Evolutionary conservation across 2,888 invertebrate genomes (phyloP).

Genomic region (Oligia fasciuncula): DNA sequence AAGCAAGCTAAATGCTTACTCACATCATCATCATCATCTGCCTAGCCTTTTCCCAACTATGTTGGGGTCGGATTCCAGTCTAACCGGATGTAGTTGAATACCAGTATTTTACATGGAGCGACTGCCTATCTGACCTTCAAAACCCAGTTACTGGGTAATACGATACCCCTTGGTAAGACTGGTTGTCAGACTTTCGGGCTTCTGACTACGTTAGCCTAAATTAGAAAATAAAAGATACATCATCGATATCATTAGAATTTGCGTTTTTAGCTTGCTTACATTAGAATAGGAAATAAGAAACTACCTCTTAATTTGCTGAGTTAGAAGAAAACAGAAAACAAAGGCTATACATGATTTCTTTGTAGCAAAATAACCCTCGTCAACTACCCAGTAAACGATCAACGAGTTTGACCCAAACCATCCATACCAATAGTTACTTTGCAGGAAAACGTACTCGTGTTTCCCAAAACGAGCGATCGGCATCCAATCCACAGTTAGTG

Average conservation of each 20-base stretch:
- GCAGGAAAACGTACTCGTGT: slow-evolving; percentile 48
- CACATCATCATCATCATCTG: too few relatives aligned
- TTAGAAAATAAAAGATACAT: neutral
- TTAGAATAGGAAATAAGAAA: neutral
- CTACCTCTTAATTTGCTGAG: neutral
- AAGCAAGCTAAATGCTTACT: too few relatives aligned
- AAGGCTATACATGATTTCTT: slow-evolving; percentile 13
- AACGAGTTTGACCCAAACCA: slow-evolving; percentile 32
- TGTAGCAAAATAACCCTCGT: slow-evolving; percentile 36
- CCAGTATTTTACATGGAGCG: too few relatives aligned
- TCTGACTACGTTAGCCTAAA: neutral
- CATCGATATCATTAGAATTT: neutral
- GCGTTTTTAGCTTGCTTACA: neutral
- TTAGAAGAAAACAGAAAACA: slow-evolving; percentile 10
- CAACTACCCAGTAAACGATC: slow-evolving; percentile 11
- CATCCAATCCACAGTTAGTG: slow-evolving; percentile 54
- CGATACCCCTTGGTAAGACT: too few relatives aligned
- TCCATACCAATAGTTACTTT: slow-evolving; percentile 27
- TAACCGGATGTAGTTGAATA: too few relatives aligned
- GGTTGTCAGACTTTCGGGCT: too few relatives aligned
- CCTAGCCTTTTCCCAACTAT: too few relatives aligned
- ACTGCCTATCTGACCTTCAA: too few relatives aligned
- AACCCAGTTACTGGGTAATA: too few relatives aligned
- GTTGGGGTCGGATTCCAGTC: too few relatives aligned
- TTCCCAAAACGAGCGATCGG: slow-evolving; percentile 34